Evolutionary conservation across 2,888 invertebrate species (phyloP).

Genomic region (Zygothrica quintamaculata): DNA sequence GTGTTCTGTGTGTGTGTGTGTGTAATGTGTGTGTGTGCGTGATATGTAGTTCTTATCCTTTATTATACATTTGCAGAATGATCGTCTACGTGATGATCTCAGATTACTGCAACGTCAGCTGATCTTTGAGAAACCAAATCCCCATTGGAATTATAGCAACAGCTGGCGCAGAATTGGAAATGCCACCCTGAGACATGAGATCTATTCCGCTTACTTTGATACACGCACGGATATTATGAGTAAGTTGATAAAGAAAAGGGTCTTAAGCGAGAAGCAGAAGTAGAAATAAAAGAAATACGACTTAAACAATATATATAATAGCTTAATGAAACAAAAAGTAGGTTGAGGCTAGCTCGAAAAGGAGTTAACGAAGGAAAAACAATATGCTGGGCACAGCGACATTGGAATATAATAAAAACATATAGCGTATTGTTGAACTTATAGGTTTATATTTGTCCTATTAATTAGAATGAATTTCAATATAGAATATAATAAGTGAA

Average conservation of each 20-base stretch:
- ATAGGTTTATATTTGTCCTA: too few species aligned
- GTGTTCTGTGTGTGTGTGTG: constrained; percentile 13
- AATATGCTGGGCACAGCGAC: too few species aligned
- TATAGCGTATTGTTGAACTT: too few species aligned
- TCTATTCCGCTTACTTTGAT: constrained; percentile 85
- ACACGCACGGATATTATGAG: constrained; percentile 79
- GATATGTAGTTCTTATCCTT: constrained; percentile 3
- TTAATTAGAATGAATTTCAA: too few species aligned
- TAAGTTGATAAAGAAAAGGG: constrained; percentile 25
- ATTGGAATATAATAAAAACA: too few species aligned
- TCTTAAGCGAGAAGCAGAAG: too few species aligned
- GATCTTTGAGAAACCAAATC: constrained; percentile 72
- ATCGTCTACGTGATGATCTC: constrained; percentile 74
- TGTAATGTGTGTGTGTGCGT: constrained; percentile 3
- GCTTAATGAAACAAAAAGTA: too few species aligned
- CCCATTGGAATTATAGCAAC: constrained; percentile 80
- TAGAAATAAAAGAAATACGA: not conserved
- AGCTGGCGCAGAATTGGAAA: constrained; percentile 82
- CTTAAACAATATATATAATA: too few species aligned
- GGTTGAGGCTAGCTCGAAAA: too few species aligned
- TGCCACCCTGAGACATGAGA: constrained; percentile 71
- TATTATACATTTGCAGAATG: constrained; percentile 63
- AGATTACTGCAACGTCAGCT: constrained; percentile 70
- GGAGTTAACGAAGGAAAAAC: too few species aligned
- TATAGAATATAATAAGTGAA: too few species aligned